phyloP scores from a whole-genome alignment of 2,888 invertebrate species.

The Myopa tessellatipennis region DNA sequence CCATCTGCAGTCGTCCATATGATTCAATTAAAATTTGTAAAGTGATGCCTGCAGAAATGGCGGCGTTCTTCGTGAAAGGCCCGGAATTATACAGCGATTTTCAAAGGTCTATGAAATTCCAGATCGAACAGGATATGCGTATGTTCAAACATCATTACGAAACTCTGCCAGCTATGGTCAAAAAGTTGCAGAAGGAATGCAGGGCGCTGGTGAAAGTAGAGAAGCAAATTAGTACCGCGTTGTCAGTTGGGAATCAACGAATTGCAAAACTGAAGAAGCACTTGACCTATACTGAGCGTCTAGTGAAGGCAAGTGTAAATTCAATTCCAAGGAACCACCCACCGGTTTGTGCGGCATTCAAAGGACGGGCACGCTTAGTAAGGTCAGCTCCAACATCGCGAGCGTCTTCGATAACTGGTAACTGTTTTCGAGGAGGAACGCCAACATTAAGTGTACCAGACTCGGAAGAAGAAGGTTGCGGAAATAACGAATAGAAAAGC shows the following conservation, averaged over 20 bases:
- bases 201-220: constrained; percentile 34
- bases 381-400: too few species aligned
- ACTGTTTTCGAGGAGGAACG: not conserved
- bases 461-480: not conserved
- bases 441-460: constrained; percentile 27
- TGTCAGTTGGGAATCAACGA: constrained; percentile 44
- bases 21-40: constrained; percentile 41
- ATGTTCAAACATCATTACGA: too few species aligned
- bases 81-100: constrained; percentile 38
- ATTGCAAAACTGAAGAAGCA: constrained; percentile 46
- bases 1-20: constrained; percentile 42
- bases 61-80: constrained; percentile 43
- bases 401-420: not conserved
- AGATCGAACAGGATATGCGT: constrained; percentile 43
- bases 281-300: constrained; percentile 44
- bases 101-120: constrained; percentile 45
- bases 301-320: constrained; percentile 42
- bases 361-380: not conserved
- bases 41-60: constrained; percentile 43
- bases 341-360: not conserved
- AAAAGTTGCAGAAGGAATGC: constrained; percentile 30
- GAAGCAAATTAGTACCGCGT: constrained; percentile 12
- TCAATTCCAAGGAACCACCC: constrained; percentile 34
- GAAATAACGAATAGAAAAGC: too few species aligned
- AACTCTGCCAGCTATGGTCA: constrained; percentile 21